Percentiles rank a stretch among this genome's conserved stretches.
phyloP scores from a whole-genome alignment of 2,113 vertebrate genomes.

The Scomber colias region DNA sequence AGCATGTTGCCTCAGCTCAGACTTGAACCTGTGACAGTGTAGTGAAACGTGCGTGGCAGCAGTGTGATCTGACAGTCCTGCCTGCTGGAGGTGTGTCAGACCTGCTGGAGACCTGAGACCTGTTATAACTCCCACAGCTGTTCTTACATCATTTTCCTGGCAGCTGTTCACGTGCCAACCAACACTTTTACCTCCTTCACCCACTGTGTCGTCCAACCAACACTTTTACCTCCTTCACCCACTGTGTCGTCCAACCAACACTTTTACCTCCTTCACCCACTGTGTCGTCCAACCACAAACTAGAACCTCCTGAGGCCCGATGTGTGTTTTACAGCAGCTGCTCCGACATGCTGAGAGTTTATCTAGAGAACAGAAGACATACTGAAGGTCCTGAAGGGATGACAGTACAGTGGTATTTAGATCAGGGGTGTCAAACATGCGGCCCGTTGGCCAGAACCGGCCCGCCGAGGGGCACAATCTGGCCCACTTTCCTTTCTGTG shows the following conservation, averaged over 20 bases:
- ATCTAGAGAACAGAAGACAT: neutral
- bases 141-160: constrained; percentile 38
- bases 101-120: constrained; percentile 11
- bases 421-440: too few species aligned
- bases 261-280: neutral
- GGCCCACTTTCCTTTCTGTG: too few species aligned
- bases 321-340: neutral
- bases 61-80: neutral
- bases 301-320: neutral
- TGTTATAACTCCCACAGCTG: constrained; percentile 17
- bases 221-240: too few species aligned
- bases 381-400: neutral
- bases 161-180: constrained; percentile 24
- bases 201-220: neutral
- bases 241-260: too few species aligned
- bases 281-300: neutral
- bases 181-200: neutral
- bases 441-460: too few species aligned
- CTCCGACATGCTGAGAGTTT: neutral
- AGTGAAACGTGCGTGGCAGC: neutral
- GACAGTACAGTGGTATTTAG: neutral
- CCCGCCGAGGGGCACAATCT: too few species aligned
- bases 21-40: neutral
- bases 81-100: neutral
- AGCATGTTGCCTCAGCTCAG: neutral